Evolutionary conservation across 2,888 invertebrate species (phyloP), one percentile per base, ranked within the genome.

Genomic region (Cheilosia variabilis): DNA sequence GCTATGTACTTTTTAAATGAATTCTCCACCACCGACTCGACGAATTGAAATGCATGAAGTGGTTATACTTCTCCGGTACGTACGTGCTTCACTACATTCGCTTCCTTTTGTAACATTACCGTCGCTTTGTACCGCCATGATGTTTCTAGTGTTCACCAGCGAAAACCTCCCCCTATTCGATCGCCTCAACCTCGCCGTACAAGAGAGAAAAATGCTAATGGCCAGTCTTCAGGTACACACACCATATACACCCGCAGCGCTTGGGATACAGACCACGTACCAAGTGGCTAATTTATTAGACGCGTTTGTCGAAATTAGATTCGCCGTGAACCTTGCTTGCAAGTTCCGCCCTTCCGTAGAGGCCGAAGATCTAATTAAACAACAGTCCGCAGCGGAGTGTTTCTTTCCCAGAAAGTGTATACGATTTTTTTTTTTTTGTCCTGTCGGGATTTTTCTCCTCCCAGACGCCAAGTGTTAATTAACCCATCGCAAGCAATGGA

Each of bases 261-360:
- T 47, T 4, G n/a, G n/a, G 7, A 83, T 73, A 66, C 68, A 77
- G 72, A 78, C 73, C 83, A 78, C 83, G 83, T 78, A 52, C 68
- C 7, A 47, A 66, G 66, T 55, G 68, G 83, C 78, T 83, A 78
- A 83, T 78, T 83, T 78, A 83, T 78, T 78, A 78, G 62, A 73
- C 83, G 72, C 78, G 72, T 57, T 52, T 68, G 34, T 19, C 31
- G 37, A 83, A 83, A 83, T 72, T 77, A 78, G 82, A 68, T 83
- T 73, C 52, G 45, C 57, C 68, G 58, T 34, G 27, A 57, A 68
- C 52, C 52, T 53, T 22, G 22, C 27, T 13, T 57, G 34, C 37
- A 41, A n/a, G 31, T 47, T 7, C 19, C 19, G 6, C 17, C 27
- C 63, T 19, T 7, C 15, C 17, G 10, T 7, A 52, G 27, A 60